Base-by-base conservation (phyloP, 2,797 vertebrate species). In the Botia almorhae region DNA sequence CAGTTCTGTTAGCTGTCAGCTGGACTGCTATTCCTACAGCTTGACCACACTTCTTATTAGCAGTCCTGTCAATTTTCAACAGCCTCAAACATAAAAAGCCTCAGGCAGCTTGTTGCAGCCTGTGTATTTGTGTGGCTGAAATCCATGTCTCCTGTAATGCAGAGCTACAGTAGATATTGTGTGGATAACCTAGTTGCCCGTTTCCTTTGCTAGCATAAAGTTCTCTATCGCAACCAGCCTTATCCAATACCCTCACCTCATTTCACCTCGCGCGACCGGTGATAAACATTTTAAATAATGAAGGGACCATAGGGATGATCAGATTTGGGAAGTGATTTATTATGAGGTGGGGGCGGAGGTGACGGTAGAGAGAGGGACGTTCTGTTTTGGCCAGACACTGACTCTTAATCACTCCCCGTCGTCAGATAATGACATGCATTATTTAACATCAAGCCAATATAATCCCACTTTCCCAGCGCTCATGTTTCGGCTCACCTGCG, bases 341-440 rank as follows among this genome's bases (percentile, higher is more conserved):
- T 82, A 85, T 55, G 60, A 71, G 69, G 46, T 76, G 51, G 14
- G 69, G 46, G 50, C 67, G 50, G 84, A 71, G 84, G 79, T 84
- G 84, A 84, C 43, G 63, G 78, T 69, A 64, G 71, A 43, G 80
- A 75, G 76, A 81, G 65, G 71, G 63, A 50, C 69, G 55, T 78
- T 76, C 80, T 71, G 74, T 82, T 76, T 82, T 78, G 81, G 78
- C 80, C 55, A 76, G 73, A 77, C 76, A 77, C 67, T 14, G 65
- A 65, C 75, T 83, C 81, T 77, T 84, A 88, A 86, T 88, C 82
- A 86, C 81, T 84, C 82, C 83, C 83, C 7, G 33, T 73, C 78
- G 78, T 84, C 80, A 74, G 83, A 79, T 85, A 86, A 86, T 78
- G 70, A 80, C 82, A 84, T 88, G 87, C 82, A 88, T 88, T 88